Evolutionary conservation across 2,113 vertebrate species (phyloP), one percentile per base, ranked within the genome.

Genomic region (Saccopteryx leptura): DNA sequence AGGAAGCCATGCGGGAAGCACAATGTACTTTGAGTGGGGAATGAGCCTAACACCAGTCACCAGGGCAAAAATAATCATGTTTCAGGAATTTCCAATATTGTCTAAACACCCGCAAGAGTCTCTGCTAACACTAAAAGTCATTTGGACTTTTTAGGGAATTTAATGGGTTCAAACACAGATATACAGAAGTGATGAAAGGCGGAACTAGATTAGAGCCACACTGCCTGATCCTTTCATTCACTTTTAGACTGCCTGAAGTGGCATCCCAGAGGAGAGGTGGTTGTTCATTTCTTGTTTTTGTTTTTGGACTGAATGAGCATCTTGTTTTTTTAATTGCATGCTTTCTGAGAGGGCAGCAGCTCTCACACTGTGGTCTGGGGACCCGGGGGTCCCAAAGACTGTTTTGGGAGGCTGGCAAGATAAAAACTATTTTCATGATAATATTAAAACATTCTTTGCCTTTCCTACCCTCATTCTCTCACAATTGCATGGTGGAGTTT

Each of bases 11-110:
- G 18, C 1, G 12, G 69, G n/a, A 69, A 82, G 60, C 85, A 39
- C 26, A n/a, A 14, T 61, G 11, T 23, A n/a, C 92, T 90, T 13
- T 69, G 58, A 79, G 69, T 24, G 11, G 52, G 23, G 52, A 78
- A 88, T 46, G n/a, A 75, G 39, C 26, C 39, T 90, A 33, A 23
- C 1, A 28, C 19, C 24, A 21, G 68, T 10, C 79, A 31, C 23
- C 19, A 28, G 46, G 66, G 76, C 58, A 81, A 84, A 80, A 88
- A 61, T 31, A 78, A 78, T 26, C 68, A 12, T 9, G 17, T 76
- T 95, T 91, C 56, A 31, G 58, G 63, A 65, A 94, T 88, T 92
- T 94, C 76, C 58, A 50, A 60, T 18, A 28, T 9, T 60, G 28
- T 90, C 58, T 66, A 58, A 87, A 92, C 9, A 89, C 31, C 86